Conservation (phyloP, 2,888 invertebrate species). For the Eupithecia dodoneata region DNA sequence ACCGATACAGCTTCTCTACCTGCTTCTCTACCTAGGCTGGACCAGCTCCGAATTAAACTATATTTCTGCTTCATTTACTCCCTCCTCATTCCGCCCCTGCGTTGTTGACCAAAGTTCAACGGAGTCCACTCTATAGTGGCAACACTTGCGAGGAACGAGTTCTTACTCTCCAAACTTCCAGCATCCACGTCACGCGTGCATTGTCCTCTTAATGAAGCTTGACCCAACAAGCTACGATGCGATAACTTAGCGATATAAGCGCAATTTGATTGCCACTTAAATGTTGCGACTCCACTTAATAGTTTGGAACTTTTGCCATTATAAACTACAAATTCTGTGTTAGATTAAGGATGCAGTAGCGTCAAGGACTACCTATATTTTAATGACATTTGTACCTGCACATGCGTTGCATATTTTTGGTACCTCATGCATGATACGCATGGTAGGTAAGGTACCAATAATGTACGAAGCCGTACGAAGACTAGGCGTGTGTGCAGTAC, state of each 20-base stretch:
- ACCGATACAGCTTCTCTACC: neutral
- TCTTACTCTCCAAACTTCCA: conserved; percentile 56
- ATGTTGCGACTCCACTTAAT: conserved; percentile 68
- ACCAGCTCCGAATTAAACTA: neutral
- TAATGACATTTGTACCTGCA: neutral
- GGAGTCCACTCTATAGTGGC: conserved; percentile 65
- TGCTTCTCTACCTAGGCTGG: neutral
- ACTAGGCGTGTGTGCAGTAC: neutral
- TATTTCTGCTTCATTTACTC: conserved; percentile 1
- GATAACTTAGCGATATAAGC: conserved; percentile 78
- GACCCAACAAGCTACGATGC: conserved; percentile 65
- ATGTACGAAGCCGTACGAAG: too few relatives aligned
- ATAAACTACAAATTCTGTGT: conserved; percentile 64
- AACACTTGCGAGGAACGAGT: conserved; percentile 79
- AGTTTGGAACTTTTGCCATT: conserved; percentile 72
- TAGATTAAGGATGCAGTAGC: conserved; percentile 39
- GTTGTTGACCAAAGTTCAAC: conserved; percentile 46
- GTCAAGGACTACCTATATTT: neutral
- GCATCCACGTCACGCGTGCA: conserved; percentile 73
- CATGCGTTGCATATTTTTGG: neutral
- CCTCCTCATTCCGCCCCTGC: conserved; percentile 33
- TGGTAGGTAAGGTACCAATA: neutral
- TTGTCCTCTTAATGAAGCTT: conserved; percentile 80
- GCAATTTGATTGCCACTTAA: conserved; percentile 78
- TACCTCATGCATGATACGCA: neutral